Percentiles rank a stretch among this genome's conserved stretches.
Conservation (phyloP, 2,888 invertebrate species). For the Metacarcinus magister region DNA sequence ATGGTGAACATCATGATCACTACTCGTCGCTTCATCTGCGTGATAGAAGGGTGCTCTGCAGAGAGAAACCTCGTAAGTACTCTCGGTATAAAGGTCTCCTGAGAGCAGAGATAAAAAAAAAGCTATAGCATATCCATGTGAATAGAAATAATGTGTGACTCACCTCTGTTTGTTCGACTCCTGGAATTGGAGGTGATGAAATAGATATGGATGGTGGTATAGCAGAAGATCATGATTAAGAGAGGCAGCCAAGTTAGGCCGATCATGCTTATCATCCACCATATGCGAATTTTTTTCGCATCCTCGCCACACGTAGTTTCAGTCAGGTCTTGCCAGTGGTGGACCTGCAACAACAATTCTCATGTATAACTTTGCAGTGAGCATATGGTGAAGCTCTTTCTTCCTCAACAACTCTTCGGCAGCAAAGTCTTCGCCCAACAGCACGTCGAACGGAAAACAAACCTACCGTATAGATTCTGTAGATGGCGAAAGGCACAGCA, state of each 20-base stretch:
- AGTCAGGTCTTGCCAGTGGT: constrained; percentile 73
- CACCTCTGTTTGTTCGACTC: constrained; percentile 20
- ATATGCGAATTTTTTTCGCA: constrained; percentile 53
- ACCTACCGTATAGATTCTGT: constrained; percentile 79
- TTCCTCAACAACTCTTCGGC: neutral
- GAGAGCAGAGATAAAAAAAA: too few species aligned
- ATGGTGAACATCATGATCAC: constrained; percentile 83
- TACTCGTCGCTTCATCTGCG: constrained; percentile 71
- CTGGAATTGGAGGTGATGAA: constrained; percentile 42
- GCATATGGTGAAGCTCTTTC: neutral
- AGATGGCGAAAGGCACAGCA: constrained; percentile 85
- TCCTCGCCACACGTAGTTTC: constrained; percentile 73
- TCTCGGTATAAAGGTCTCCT: too few species aligned
- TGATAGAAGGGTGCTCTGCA: constrained; percentile 76
- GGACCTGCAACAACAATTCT: constrained; percentile 65
- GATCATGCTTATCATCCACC: constrained; percentile 73
- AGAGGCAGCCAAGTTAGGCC: constrained; percentile 75
- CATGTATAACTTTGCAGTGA: too few species aligned
- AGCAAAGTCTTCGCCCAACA: neutral
- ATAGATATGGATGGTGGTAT: constrained; percentile 69
- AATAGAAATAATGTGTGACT: neutral
- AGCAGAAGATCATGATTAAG: constrained; percentile 73
- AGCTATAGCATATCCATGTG: neutral
- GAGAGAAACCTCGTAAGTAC: neutral
- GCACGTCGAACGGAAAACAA: neutral